Base-by-base conservation (phyloP, 2,113 vertebrate genomes). In the Coptodon bakossiorum region DNA sequence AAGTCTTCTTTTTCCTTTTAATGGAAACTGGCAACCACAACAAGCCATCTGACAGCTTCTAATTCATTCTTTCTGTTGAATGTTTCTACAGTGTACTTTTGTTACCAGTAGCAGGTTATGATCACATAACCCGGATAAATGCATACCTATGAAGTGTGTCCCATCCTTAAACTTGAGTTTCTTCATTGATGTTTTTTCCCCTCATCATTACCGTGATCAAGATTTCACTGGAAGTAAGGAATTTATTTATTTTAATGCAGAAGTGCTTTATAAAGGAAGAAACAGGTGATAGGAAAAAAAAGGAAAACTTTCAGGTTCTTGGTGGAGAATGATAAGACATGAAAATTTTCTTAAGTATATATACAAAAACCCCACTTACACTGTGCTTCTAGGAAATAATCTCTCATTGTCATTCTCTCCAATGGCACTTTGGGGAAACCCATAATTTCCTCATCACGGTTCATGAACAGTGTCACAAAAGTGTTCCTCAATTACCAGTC, bases 401-500 rank as follows among this genome's bases (percentile, higher is more conserved):
- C 22, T 40, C 19, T 82, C 43, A 1, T 11, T 73, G 73, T 86
- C 40, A 90, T 90, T 80, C 76, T 91, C 83, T 93, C 86, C 88
- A 89, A 17, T 87, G 90, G 89, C 90, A 89, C 79, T 80, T 61
- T 86, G 78, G 82, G 57, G 76, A 88, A 90, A 89, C 76, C 54
- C 71, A 27, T 59, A 80, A 56, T 84, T 88, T 92, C 80, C 89
- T 90, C 53, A 48, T 43, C 83, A 85, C 13, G 86, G 87, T 88
- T 93, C 92, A 90, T 61, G 16, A 52, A 16, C 86, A 1, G 76
- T 89, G 94, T 93, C 93, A 94, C 80, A 54, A 43, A 90, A 88
- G 86, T 63, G 92, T 89, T 80, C 80, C 91, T 95, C 85, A 96
- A 94, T 95, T 95, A 95, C 91, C 88, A 90, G 86, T 43, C 89